A percentile compares a stretch with the other conserved stretches of the same genome.
phyloP scores from a whole-genome alignment of 2,888 invertebrate genomes.

The Ectobius pallidus region DNA sequence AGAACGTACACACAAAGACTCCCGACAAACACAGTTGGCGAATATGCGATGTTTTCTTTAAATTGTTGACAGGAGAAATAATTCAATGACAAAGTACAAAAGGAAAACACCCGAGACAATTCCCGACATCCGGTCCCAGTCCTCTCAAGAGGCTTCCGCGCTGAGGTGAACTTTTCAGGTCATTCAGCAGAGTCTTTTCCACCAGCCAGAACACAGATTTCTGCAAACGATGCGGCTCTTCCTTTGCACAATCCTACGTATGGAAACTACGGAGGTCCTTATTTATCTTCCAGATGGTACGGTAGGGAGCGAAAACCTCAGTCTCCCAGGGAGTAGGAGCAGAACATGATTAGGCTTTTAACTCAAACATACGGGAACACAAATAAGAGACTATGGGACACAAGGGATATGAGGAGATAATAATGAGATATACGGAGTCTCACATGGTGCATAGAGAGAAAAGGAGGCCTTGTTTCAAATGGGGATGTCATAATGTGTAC shows the following conservation, averaged over 20 bases:
- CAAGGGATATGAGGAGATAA: slow-evolving; percentile 23
- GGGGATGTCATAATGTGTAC: slow-evolving; percentile 14
- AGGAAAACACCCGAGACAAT: neutral
- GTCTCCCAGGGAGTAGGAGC: slow-evolving; percentile 11
- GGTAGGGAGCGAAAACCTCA: slow-evolving; percentile 2
- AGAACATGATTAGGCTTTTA: slow-evolving; percentile 41
- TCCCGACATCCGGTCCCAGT: neutral
- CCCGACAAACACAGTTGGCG: neutral
- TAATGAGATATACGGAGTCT: neutral
- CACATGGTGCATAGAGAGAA: neutral
- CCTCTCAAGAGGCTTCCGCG: neutral
- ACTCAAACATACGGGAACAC: slow-evolving; percentile 25
- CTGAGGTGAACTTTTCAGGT: neutral
- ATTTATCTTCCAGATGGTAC: slow-evolving; percentile 37
- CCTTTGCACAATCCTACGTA: too few relatives aligned
- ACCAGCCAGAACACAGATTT: neutral
- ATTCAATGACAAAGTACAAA: neutral
- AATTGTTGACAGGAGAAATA: neutral
- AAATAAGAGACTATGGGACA: slow-evolving; percentile 31
- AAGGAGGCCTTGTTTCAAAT: neutral
- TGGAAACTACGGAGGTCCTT: neutral
- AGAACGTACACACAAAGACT: too few relatives aligned
- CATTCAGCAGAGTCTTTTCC: slow-evolving; percentile 1
- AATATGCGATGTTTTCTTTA: neutral
- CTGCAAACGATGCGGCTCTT: too few relatives aligned